Percentiles rank a stretch among this genome's conserved stretches.
These are phyloP conservation scores for Invenusta paracnida DNA, from an alignment of 2,888 invertebrate genomes.

Conservation along the genomic window DNA sequence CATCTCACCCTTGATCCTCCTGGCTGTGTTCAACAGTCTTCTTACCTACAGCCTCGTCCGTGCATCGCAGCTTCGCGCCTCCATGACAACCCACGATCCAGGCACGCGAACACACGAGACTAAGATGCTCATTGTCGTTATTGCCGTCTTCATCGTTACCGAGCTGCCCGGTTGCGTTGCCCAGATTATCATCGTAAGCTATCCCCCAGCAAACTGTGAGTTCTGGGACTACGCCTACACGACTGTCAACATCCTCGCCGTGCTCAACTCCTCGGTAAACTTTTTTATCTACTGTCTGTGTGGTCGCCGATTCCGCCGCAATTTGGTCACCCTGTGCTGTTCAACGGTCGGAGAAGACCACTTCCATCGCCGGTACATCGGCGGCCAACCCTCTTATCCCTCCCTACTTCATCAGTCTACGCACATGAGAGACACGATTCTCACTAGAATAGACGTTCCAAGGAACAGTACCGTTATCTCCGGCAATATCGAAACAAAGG, in stretches of 20 bases:
- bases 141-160: conserved; percentile 38
- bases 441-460: too few species aligned
- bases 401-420: too few species aligned
- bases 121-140: conserved; percentile 39
- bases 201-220: too few species aligned
- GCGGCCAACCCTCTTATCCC: too few species aligned
- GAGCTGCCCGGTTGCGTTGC: conserved; percentile 36
- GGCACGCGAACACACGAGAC: conserved; percentile 37
- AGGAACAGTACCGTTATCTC: too few species aligned
- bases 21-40: conserved; percentile 31
- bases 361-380: too few species aligned
- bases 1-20: conserved; percentile 31
- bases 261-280: conserved; percentile 88
- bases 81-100: background rate
- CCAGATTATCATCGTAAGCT: background rate
- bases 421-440: too few species aligned
- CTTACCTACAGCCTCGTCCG: conserved; percentile 34
- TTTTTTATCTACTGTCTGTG: conserved; percentile 92
- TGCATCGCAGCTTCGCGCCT: conserved; percentile 34
- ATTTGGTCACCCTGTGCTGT: too few species aligned
- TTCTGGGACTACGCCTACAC: background rate
- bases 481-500: too few species aligned
- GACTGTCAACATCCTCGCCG: conserved; percentile 81
- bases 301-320: conserved; percentile 76
- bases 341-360: too few species aligned